A percentile compares a stretch with the other conserved stretches of the same genome.
phyloP scores from a whole-genome alignment of 2,113 vertebrate genomes.

The Thunnus maccoyii region DNA sequence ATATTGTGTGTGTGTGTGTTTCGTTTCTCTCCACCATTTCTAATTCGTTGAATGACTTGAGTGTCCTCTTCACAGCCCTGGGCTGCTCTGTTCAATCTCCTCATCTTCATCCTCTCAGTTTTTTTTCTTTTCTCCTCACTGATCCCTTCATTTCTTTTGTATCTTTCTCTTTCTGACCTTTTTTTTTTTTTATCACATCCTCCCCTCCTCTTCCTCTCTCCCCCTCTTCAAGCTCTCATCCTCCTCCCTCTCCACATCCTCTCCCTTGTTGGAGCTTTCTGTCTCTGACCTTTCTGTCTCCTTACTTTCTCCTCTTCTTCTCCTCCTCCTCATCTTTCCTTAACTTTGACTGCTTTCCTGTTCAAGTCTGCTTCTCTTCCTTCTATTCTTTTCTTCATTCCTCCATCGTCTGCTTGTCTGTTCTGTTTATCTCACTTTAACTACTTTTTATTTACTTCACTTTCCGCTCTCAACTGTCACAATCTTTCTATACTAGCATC shows the following conservation, averaged over 20 bases:
- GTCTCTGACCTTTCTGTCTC: constrained; percentile 40
- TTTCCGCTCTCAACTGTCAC: neutral
- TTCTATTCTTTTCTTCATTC: neutral
- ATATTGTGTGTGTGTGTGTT: neutral
- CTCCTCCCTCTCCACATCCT: neutral
- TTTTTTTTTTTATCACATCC: constrained; percentile 27
- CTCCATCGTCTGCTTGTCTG: neutral
- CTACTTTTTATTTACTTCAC: neutral
- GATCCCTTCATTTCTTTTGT: constrained; percentile 61
- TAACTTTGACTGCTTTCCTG: neutral
- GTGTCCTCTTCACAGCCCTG: constrained; percentile 43
- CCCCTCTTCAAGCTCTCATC: constrained; percentile 21
- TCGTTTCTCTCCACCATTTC: neutral
- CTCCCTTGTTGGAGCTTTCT: neutral
- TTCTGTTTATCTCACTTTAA: neutral
- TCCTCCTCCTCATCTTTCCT: neutral
- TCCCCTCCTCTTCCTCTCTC: neutral
- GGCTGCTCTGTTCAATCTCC: constrained; percentile 45
- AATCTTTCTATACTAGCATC: neutral
- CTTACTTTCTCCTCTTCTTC: neutral
- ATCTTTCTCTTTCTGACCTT: constrained; percentile 46
- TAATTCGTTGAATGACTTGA: constrained; percentile 47
- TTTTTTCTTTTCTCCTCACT: constrained; percentile 31
- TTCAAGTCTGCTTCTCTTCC: neutral
- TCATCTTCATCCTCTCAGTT: constrained; percentile 31